Evolutionary conservation across 2,113 vertebrate genomes (phyloP).

Genomic region (Heliornis fulica): DNA sequence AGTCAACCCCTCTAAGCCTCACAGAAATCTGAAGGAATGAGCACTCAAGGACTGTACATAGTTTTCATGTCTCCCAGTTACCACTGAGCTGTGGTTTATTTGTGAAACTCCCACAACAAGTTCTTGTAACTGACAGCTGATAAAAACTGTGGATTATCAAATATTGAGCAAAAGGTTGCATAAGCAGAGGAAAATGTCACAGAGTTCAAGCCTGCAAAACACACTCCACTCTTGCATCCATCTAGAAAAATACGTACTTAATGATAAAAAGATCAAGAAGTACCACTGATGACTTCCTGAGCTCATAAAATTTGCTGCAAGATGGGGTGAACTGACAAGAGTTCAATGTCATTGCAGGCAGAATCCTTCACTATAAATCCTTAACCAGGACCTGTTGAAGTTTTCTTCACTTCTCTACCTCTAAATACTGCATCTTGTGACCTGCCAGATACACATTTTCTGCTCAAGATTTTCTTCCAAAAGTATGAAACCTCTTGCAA

Average conservation of each 20-base stretch:
- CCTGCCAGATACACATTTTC: not conserved
- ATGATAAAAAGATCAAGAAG: not conserved
- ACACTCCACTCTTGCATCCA: not conserved
- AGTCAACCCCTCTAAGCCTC: not conserved
- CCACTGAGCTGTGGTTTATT: not conserved
- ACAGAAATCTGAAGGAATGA: not conserved
- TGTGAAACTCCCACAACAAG: not conserved
- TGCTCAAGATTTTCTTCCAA: not conserved
- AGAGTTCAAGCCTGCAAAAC: not conserved
- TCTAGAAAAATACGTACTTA: not conserved
- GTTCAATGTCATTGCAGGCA: not conserved
- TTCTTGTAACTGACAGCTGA: not conserved
- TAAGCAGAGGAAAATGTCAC: not conserved
- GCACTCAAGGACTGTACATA: not conserved
- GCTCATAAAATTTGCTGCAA: not conserved
- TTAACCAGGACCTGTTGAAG: not conserved
- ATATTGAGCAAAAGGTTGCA: not conserved
- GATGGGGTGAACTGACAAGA: not conserved
- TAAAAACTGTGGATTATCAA: not conserved
- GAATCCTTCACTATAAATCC: not conserved
- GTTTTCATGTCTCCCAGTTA: not conserved
- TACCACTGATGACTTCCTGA: not conserved
- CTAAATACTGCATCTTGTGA: not conserved
- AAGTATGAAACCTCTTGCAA: not conserved
- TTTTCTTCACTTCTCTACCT: not conserved